Evolutionary conservation across 2,797 vertebrate species (phyloP), one percentile per base, ranked within the genome.

Genomic region (Acanthopagrus latus): DNA sequence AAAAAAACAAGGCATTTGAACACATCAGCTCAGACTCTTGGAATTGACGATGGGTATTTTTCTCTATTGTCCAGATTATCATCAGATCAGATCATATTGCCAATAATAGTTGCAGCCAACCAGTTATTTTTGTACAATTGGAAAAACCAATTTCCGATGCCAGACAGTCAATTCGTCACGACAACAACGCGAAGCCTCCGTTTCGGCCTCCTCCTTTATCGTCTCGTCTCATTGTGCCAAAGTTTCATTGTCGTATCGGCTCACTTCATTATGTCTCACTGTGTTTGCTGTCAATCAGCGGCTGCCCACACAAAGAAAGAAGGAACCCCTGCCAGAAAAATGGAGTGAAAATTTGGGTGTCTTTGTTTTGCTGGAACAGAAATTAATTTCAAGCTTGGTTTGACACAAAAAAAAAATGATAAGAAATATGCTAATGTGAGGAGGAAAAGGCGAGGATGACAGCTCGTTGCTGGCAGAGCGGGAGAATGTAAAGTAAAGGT

Each of bases 191-290:
- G 18, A 62, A 72, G 56, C 52, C 25, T 55, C 70, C 57, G 43
- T n/a, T 74, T 75, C 41, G 23, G 41, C n/a, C 14, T 68, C 64
- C 60, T n/a, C 21, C 64, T 68, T 83, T 76, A 80, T 82, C 14
- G 1, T 43, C 73, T 78, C 7, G 10, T 65, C 18, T 62, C 56
- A 69, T 74, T 84, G 81, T 79, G 33, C 33, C 64, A 5, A 12
- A 63, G 70, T 64, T 76, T 27, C 54, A 77, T 74, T 87, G 80
- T 79, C 38, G 0, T 55, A 80, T 83, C 77, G 23, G 56, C n/a
- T 63, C 54, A 33, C 43, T 73, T 90, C 81, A 83, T 88, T 86
- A 80, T 84, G 62, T 82, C 78, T 79, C 78, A n/a, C 73, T 76
- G 57, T 60, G 76, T 74, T 69, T 66, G 58, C 84, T 80, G 88